Evolutionary conservation across 2,113 vertebrate genomes (phyloP), one percentile per base, ranked within the genome.

Genomic region (Scytalopus superciliaris): DNA sequence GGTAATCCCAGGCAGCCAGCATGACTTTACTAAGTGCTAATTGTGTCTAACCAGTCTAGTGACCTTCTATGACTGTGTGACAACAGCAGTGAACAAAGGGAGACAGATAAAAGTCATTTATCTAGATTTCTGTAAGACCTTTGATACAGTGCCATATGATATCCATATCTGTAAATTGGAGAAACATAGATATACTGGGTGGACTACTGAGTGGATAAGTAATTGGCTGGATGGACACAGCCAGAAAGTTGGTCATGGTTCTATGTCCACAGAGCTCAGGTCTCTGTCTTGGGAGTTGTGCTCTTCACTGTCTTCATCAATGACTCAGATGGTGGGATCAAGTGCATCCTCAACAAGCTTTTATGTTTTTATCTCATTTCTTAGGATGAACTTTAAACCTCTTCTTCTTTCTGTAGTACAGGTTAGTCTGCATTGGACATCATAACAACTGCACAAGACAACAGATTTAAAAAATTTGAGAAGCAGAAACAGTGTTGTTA

Each of bases 21-120:
- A 11, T 1, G 3, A 37, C 28, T 45, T 59, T 30, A 8, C 39
- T 31, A 18, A 60, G 10, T 21, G 13, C 19, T 75, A 67, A 30
- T 37, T 7, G 27, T 50, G 33, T 19, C 37, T 44, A 27, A 25
- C 24, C 60, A 82, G 16, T 4, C 19, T n/a, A 23, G 10, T 30
- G n/a, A 33, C n/a, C 16, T 37, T 37, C 27, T 18, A 18, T 25
- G n/a, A 31, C 4, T 9, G 37, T 39, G 5, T 60, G 45, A 39
- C 2, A 0, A 6, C 15, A 59, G 6, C 0, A 1, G 23, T 12
- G 8, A 21, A 21, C 23, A n/a, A 47, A 28, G 49, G 10, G 53
- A 45, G 33, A 52, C 13, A 6, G 28, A 59, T 16, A 53, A 45
- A 14, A 0, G 6, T 7, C 12, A 45, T 23, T 28, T 19, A 9